Conservation (phyloP, 2,113 vertebrate species). For the Lampris megalopsis region DNA sequence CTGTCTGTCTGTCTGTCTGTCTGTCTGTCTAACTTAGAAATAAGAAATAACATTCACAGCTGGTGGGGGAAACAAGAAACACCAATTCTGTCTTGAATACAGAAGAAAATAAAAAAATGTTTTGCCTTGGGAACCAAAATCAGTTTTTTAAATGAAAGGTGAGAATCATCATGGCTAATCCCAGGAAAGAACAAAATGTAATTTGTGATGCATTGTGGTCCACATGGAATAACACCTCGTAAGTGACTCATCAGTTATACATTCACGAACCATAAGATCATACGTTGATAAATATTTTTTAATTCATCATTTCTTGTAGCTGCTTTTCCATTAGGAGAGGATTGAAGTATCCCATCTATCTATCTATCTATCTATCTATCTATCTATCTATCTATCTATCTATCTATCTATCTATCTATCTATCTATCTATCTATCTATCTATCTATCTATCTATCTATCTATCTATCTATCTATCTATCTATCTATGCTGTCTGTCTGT, state of each 20-base stretch:
- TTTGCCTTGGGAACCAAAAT: conserved; percentile 35
- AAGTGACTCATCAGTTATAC: no score
- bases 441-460: not conserved
- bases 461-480: not conserved
- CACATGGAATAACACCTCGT: not conserved
- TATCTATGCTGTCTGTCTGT: not conserved
- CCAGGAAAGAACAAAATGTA: conserved; percentile 7
- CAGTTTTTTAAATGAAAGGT: conserved; percentile 13
- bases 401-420: not conserved
- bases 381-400: not conserved
- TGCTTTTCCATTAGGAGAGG: no score
- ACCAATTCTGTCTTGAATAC: conserved; percentile 38
- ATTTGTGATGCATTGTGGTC: conserved; percentile 6
- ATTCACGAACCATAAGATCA: no score
- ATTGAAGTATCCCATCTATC: not conserved
- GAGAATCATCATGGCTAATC: conserved; percentile 27
- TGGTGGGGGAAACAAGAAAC: conserved; percentile 57
- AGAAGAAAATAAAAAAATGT: conserved; percentile 21
- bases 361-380: not conserved
- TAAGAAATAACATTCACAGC: conserved; percentile 71
- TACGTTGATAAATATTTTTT: no score
- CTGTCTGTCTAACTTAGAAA: conserved; percentile 54
- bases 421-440: not conserved
- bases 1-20: conserved; percentile 55
- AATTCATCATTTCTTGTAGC: no score